Conservation (phyloP, 2,797 vertebrate genomes). For the Acanthurus leucopareius region DNA sequence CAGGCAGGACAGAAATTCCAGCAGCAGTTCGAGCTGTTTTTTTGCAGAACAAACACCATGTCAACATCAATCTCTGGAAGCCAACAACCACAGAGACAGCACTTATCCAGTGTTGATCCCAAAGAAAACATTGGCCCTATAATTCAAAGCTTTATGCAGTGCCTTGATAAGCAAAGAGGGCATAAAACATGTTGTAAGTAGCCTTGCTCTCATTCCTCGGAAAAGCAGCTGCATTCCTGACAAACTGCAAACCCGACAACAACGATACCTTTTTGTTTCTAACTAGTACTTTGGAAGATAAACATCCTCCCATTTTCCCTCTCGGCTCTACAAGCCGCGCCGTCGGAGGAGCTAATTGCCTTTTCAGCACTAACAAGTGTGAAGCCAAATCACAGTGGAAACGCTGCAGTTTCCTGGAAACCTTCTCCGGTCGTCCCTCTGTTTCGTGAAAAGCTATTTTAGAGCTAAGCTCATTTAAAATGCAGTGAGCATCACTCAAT, state of each 20-base stretch:
- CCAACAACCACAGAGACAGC: slow-evolving; percentile 46
- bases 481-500: slow-evolving; percentile 29
- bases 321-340: slow-evolving; percentile 22
- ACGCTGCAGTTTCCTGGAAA: slow-evolving; percentile 66
- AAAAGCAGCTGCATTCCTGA: slow-evolving; percentile 33
- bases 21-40: slow-evolving; percentile 36
- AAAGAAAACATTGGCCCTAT: slow-evolving; percentile 52
- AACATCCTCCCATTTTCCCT: slow-evolving; percentile 28
- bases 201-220: neutral
- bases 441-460: slow-evolving; percentile 27
- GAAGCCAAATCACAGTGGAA: slow-evolving; percentile 61
- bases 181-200: slow-evolving; percentile 18
- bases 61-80: slow-evolving; percentile 58
- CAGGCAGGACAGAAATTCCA: slow-evolving; percentile 32
- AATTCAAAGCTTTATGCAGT: slow-evolving; percentile 57
- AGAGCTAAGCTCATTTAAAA: slow-evolving; percentile 27
- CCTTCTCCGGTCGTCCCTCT: slow-evolving; percentile 1
- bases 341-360: slow-evolving; percentile 44
- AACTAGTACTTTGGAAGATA: slow-evolving; percentile 33
- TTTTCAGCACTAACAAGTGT: slow-evolving; percentile 56
- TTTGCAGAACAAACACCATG: slow-evolving; percentile 49
- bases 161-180: slow-evolving; percentile 41
- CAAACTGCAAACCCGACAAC: slow-evolving; percentile 29
- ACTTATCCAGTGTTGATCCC: slow-evolving; percentile 43
- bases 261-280: slow-evolving; percentile 33